phyloP scores from a whole-genome alignment of 35 echinoderm and acorn worm species.

The Anneissia japonica region DNA sequence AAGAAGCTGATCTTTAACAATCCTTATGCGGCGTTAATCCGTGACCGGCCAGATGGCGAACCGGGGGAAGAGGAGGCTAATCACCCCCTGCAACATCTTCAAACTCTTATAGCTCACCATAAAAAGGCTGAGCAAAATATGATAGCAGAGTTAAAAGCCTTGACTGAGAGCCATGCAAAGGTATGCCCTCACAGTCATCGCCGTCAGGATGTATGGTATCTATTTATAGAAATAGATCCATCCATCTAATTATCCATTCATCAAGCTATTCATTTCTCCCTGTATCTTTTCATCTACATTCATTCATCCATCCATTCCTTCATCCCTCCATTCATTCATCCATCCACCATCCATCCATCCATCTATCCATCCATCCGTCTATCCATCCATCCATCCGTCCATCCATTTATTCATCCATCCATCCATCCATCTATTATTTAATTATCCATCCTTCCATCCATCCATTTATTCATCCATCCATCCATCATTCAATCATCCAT shows the following conservation, averaged over 20 bases:
- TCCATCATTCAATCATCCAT: too few species aligned
- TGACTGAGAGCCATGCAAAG: slow-evolving; percentile 74
- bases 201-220: not conserved
- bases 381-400: too few species aligned
- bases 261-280: not conserved
- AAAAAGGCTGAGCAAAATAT: slow-evolving; percentile 82
- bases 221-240: not conserved
- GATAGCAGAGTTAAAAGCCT: slow-evolving; percentile 55
- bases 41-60: slow-evolving; percentile 47
- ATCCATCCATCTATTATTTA: too few species aligned
- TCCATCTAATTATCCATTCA: not conserved
- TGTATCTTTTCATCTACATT: not conserved
- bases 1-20: slow-evolving; percentile 70
- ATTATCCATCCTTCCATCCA: too few species aligned
- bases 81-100: slow-evolving; percentile 35
- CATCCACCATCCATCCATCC: not conserved
- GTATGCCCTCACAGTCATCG: slow-evolving; percentile 10
- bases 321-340: not conserved
- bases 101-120: slow-evolving; percentile 71
- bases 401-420: too few species aligned
- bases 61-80: slow-evolving; percentile 24
- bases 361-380: slow-evolving; percentile 3
- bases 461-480: too few species aligned
- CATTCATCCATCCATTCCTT: not conserved
- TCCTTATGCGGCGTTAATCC: slow-evolving; percentile 68